Percentiles rank a stretch among this genome's conserved stretches.
Conservation (phyloP, 2,113 vertebrate species). For the Apteryx mantelli region DNA sequence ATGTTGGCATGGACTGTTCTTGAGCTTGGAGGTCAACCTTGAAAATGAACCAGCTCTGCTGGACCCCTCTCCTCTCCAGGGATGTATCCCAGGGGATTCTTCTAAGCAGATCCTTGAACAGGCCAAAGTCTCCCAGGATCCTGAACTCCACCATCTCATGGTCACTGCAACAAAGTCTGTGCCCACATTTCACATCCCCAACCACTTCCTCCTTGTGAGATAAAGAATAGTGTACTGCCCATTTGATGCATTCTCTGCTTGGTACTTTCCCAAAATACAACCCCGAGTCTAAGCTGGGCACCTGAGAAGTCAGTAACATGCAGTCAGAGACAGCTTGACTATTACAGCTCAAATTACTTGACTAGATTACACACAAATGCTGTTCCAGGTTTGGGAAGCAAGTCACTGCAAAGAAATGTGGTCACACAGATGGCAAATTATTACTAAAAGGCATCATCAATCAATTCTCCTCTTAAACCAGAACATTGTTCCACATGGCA, state of each 20-base stretch:
- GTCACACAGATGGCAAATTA: background rate
- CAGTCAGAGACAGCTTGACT: background rate
- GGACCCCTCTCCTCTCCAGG: no score
- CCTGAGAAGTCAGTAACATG: background rate
- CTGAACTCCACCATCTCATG: no score
- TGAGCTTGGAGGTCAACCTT: no score
- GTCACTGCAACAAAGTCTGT: no score
- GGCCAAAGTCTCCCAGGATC: no score
- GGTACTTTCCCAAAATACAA: background rate
- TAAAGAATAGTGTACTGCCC: no score
- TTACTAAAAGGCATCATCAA: background rate
- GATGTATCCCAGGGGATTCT: no score
- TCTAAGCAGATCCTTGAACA: no score
- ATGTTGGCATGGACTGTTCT: no score
- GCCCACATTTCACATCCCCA: no score
- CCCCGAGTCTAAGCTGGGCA: background rate
- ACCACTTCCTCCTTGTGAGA: no score
- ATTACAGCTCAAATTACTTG: background rate
- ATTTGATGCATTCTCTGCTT: background rate
- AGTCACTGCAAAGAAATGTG: background rate
- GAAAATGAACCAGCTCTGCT: no score
- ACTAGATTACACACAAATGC: background rate
- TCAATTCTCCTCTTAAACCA: background rate
- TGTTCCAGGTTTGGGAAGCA: background rate
- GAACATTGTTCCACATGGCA: background rate